Evolutionary conservation across 2,888 invertebrate species (phyloP), one percentile per base, ranked within the genome.

Genomic region (Gymnoscelis rufifasciata): DNA sequence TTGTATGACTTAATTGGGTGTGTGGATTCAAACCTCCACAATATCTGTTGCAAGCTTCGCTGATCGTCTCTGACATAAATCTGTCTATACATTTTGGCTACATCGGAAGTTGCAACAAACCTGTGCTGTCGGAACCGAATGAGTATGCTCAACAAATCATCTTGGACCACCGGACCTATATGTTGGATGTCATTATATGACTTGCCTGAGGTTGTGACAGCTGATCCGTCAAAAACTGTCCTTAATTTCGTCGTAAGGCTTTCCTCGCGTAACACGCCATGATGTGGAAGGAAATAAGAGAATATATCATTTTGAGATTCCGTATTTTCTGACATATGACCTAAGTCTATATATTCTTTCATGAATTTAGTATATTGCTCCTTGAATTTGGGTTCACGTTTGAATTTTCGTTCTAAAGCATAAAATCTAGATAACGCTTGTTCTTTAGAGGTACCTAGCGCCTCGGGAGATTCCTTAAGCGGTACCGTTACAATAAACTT

Each of bases 311-410:
- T 5, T 26, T 13, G 6, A 1, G 7, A 23, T 12, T 24, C 19
- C 7, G 26, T 23, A 29, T 43, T 29, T 12, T 47, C 29, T 6
- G 13, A 39, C 52, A 52, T 52, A 39, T 52, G 49, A 31, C 49
- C 47, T 11, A 44, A 29, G 0, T 5, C 8, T 4, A 15, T 10
- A 4, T 52, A 52, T 11, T 52, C 52, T 0, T 7, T 23, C 41
- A 51, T 47, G 13, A 51, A 51, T 1, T 51, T 43, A 4, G 19
- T 14, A 26, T 51, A 44, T 24, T 40, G 14, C 15, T 11, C 8
- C 36, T 45, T 52, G 6, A 24, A 47, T 8, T 5, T 1, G 8
- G 38, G 38, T 5, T 23, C 11, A 8, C 38, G 36, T 2, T 43
- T 15, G 1, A 38, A 15, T 15, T 31, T 43, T 0, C 19, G 5